Evolutionary conservation across 2,113 vertebrate species (phyloP), one percentile per base, ranked within the genome.

Genomic region (Thryonomys swinderianus): DNA sequence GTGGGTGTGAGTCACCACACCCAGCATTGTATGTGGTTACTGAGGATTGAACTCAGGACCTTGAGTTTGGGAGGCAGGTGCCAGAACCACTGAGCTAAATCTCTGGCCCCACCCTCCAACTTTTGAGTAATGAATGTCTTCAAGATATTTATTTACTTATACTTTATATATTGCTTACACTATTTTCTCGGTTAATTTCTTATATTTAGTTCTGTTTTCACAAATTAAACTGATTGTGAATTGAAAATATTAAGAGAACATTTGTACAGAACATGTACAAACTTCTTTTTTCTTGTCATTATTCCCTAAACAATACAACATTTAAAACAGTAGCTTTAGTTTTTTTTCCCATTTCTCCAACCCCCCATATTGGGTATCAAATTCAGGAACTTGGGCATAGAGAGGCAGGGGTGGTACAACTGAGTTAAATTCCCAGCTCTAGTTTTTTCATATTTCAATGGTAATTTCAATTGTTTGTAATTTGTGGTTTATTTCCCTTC

Each of bases 401-500:
- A 51, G 6, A 51, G 48, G 48, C 48, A 51, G 48, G 48, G 5
- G 10, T 10, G 10, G 48, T 51, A 51, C 10, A 10, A 51, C 48
- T 51, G 48, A 51, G 48, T 51, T 51, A 51, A 51, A 51, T 51
- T 10, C 48, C 48, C 48, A 51, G 48, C 48, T 10, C 48, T 51
- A 51, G 48, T n/a, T 51, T 51, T 80, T 88, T 94, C 53, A n/a
- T 81, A 25, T 64, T 88, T 84, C 57, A 92, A n/a, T 69, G 45
- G 74, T 18, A 30, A 9, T 73, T 82, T 76, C n/a, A 30, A 7
- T 21, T 94, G 20, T 64, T 16, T 51, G 30, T 87, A 67, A 92
- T 88, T 88, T 74, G 69, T 37, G 71, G 17, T 76, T 90, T 92
- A 53, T 76, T 88, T 85, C 69, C 40, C 40, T 79, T 67, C 61